A percentile compares a stretch with the other conserved stretches of the same genome.
Evolutionary conservation across 2,797 vertebrate species (phyloP).

Genomic region (Sarcoramphus papa): DNA sequence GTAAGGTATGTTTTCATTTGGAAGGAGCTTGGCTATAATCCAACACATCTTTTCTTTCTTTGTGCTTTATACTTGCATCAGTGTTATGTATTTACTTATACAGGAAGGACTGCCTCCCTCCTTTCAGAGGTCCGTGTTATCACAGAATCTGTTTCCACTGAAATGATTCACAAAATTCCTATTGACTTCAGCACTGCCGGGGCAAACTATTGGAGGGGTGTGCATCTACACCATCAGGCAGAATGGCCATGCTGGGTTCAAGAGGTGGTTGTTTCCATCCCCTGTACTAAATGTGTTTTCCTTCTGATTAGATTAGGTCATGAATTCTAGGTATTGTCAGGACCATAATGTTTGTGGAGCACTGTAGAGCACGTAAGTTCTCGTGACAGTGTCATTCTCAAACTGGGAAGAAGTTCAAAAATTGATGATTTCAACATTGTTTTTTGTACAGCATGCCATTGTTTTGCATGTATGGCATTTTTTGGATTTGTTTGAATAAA

Average conservation of each 20-base stretch:
- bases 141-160: not conserved
- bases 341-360: not conserved
- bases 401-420: not conserved
- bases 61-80: not conserved
- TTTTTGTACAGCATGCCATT: constrained; percentile 12
- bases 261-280: not conserved
- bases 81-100: not conserved
- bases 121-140: not conserved
- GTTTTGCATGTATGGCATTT: constrained; percentile 16
- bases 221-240: not conserved
- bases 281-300: not conserved
- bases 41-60: not conserved
- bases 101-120: not conserved
- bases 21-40: not conserved
- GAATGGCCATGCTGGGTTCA: accelerated
- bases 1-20: not conserved
- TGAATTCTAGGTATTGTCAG: not conserved
- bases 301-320: not conserved
- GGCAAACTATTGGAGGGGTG: not conserved
- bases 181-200: not conserved
- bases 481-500: constrained; percentile 40
- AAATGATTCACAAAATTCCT: not conserved
- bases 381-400: not conserved
- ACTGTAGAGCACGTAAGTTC: not conserved
- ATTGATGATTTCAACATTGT: not conserved